Evolutionary conservation across 2,888 invertebrate genomes (phyloP).

Genomic region (Nomada fucata): DNA sequence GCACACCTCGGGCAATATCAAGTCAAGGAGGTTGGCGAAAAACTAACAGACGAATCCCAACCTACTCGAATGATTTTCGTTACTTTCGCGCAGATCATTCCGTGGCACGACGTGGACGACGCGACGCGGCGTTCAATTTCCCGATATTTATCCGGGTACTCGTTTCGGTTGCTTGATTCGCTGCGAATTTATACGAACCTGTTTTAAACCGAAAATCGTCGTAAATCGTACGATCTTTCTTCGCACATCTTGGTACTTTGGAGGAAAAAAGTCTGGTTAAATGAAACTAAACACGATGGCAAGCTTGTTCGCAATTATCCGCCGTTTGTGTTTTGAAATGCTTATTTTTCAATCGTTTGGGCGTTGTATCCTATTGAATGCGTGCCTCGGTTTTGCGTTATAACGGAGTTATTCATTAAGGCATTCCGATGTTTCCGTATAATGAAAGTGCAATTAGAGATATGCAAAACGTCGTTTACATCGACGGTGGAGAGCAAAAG

Average conservation of each 20-base stretch:
- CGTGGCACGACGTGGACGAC: constrained; percentile 6
- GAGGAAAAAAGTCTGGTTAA: background rate
- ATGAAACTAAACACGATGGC: constrained; percentile 39
- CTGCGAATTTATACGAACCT: constrained; percentile 7
- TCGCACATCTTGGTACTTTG: background rate
- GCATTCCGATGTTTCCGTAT: constrained; percentile 73
- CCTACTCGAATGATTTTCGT: constrained; percentile 45
- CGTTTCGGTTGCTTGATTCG: background rate
- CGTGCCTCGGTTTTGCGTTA: constrained; percentile 28
- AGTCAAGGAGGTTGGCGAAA: constrained; percentile 11
- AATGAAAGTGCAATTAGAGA: constrained; percentile 80
- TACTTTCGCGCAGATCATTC: constrained; percentile 45
- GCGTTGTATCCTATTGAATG: background rate
- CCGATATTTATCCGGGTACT: constrained; percentile 30
- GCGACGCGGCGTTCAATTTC: constrained; percentile 22
- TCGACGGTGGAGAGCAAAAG: constrained; percentile 63
- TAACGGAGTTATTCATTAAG: constrained; percentile 78
- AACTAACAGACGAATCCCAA: constrained; percentile 31
- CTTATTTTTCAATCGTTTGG: constrained; percentile 49
- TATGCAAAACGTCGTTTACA: constrained; percentile 79
- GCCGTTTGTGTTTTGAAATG: background rate
- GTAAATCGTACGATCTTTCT: background rate
- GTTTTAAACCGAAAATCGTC: constrained; percentile 1
- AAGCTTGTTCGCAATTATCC: constrained; percentile 14
- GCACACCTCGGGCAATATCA: constrained; percentile 36